A percentile compares a stretch with the other conserved stretches of the same genome.
These are phyloP conservation scores for Drosophila saltans DNA, from an alignment of 1,140 invertebrate genomes.

Conservation along the genomic window DNA sequence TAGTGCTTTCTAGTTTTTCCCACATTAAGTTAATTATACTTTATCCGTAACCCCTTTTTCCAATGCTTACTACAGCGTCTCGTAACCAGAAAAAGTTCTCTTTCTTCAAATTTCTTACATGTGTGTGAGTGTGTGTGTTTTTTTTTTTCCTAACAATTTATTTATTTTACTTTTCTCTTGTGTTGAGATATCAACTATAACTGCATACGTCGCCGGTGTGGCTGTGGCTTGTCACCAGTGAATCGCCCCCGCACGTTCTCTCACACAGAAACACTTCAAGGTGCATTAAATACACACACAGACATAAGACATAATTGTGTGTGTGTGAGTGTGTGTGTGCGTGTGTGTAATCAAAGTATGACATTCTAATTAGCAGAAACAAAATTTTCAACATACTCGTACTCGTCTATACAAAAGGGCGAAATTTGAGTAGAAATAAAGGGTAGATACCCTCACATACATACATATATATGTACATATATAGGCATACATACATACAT, in stretches of 20 bases:
- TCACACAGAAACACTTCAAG: background rate
- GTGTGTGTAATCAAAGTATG: conserved; percentile 58
- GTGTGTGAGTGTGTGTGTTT: no score
- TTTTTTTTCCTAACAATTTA: background rate
- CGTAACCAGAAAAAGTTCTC: background rate
- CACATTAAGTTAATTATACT: background rate
- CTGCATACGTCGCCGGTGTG: background rate
- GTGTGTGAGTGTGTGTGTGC: conserved; percentile 25
- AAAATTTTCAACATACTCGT: conserved; percentile 44
- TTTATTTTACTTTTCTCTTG: background rate
- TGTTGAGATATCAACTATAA: background rate
- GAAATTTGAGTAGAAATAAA: conserved; percentile 12
- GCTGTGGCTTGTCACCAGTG: background rate
- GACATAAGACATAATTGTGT: background rate
- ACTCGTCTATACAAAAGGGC: conserved; percentile 18
- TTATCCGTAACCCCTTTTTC: background rate
- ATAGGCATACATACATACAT: no score
- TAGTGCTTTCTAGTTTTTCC: background rate
- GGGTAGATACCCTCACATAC: conserved; percentile 5
- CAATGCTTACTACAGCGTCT: no score
- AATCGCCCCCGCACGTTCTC: background rate
- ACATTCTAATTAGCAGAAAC: conserved; percentile 72
- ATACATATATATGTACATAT: no score
- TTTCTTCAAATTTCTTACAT: no score
- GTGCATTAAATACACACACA: conserved; percentile 9